Evolutionary conservation across 1,140 invertebrate species (phyloP).

Genomic region (Centruroides vittatus): DNA sequence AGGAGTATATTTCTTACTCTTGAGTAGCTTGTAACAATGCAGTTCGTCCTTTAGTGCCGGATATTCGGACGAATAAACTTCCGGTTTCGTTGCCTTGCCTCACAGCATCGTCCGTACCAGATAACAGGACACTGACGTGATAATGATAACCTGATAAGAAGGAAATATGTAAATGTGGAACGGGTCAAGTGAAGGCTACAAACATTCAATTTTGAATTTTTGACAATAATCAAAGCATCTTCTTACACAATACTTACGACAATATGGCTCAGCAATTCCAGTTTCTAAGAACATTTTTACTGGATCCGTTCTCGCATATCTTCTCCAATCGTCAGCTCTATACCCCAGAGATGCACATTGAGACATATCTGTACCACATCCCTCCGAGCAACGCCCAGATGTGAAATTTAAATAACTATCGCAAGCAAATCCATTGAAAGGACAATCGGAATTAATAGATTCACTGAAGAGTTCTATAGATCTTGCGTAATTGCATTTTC

Average conservation of each 20-base stretch:
- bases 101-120: slow-evolving; percentile 51
- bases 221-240: too few species aligned
- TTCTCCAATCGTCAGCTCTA: slow-evolving; percentile 20
- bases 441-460: slow-evolving; percentile 59
- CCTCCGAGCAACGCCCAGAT: slow-evolving; percentile 50
- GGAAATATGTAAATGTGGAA: too few species aligned
- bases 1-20: slow-evolving; percentile 19
- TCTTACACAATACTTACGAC: slow-evolving; percentile 30
- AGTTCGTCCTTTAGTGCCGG: slow-evolving; percentile 40
- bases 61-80: slow-evolving; percentile 49
- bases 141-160: slow-evolving; percentile 28
- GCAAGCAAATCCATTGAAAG: slow-evolving; percentile 39
- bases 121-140: slow-evolving; percentile 56
- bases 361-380: slow-evolving; percentile 11
- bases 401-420: slow-evolving; percentile 49
- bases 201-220: too few species aligned
- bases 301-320: slow-evolving; percentile 25
- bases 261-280: slow-evolving; percentile 18
- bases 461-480: slow-evolving; percentile 48
- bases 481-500: too few species aligned
- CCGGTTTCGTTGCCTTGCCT: slow-evolving; percentile 45
- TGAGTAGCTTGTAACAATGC: slow-evolving; percentile 18
- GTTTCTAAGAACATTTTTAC: slow-evolving; percentile 54
- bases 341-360: slow-evolving; percentile 37
- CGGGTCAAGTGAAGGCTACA: too few species aligned